These are phyloP conservation scores for Catajapyx aquilonaris DNA, from an alignment of 1,140 invertebrate species.

Conservation along the genomic window DNA sequence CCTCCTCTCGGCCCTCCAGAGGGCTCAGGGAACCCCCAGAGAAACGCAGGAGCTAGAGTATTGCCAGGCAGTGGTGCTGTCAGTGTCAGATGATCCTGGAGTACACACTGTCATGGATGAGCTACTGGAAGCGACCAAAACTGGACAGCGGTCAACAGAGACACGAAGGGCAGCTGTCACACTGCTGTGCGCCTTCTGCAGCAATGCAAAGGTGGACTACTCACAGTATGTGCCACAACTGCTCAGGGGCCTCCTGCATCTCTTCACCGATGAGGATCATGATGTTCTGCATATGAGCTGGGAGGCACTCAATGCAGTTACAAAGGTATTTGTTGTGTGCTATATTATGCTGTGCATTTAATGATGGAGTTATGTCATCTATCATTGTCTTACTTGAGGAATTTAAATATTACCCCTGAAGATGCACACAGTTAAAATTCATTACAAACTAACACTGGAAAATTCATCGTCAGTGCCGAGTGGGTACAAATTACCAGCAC, in stretches of 20 bases:
- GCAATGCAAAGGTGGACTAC: constrained; percentile 67
- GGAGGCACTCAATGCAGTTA: constrained; percentile 76
- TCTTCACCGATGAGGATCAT: constrained; percentile 61
- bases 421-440: constrained; percentile 4
- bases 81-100: constrained; percentile 68
- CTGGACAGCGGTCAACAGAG: constrained; percentile 28
- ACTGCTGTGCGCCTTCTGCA: constrained; percentile 75
- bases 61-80: constrained; percentile 79
- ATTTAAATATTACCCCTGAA: no score
- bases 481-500: no score
- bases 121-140: constrained; percentile 62
- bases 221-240: constrained; percentile 70
- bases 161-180: constrained; percentile 51
- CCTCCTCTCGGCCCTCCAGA: constrained; percentile 53
- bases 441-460: not conserved
- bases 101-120: constrained; percentile 75
- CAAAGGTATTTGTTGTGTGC: constrained; percentile 33
- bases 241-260: constrained; percentile 60
- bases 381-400: no score
- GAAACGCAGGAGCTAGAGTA: constrained; percentile 80
- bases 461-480: no score
- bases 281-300: constrained; percentile 65
- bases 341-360: no score
- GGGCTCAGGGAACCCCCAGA: constrained; percentile 38
- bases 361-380: no score